A percentile compares a stretch with the other conserved stretches of the same genome.
Conservation (phyloP, 1,140 invertebrate genomes). For the Neodiprion lecontei region DNA sequence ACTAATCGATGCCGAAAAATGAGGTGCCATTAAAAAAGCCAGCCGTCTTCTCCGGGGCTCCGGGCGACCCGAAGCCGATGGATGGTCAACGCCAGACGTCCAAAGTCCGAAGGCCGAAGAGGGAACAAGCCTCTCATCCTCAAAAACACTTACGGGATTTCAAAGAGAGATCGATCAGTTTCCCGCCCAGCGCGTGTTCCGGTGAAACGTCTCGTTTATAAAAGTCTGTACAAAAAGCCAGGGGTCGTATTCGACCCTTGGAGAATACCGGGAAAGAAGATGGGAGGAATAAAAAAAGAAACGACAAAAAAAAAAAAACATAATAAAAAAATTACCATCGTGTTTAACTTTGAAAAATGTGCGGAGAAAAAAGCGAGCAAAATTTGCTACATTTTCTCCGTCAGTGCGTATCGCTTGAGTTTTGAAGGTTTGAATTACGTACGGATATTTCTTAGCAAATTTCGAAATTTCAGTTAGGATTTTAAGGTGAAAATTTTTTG, state of each 20-base stretch:
- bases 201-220: conserved; percentile 24
- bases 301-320: not conserved
- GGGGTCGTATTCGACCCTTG: not conserved
- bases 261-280: conserved; percentile 19
- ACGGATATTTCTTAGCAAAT: too few relatives aligned
- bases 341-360: too few relatives aligned
- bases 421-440: too few relatives aligned
- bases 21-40: conserved; percentile 14
- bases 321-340: too few relatives aligned
- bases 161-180: conserved; percentile 24
- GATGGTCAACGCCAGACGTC: not conserved
- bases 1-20: conserved; percentile 15
- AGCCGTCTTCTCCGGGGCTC: not conserved
- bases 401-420: too few relatives aligned
- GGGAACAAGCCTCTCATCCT: not conserved
- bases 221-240: conserved; percentile 16
- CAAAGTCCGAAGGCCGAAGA: not conserved
- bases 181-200: conserved; percentile 23
- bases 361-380: too few relatives aligned
- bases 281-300: conserved; percentile 6
- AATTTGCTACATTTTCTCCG: too few relatives aligned
- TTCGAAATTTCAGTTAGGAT: too few relatives aligned
- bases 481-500: too few relatives aligned
- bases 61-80: not conserved
- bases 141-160: conserved; percentile 1